These are phyloP conservation scores for Agrypnus murinus DNA, from an alignment of 2,888 invertebrate genomes.

Conservation along the genomic window DNA sequence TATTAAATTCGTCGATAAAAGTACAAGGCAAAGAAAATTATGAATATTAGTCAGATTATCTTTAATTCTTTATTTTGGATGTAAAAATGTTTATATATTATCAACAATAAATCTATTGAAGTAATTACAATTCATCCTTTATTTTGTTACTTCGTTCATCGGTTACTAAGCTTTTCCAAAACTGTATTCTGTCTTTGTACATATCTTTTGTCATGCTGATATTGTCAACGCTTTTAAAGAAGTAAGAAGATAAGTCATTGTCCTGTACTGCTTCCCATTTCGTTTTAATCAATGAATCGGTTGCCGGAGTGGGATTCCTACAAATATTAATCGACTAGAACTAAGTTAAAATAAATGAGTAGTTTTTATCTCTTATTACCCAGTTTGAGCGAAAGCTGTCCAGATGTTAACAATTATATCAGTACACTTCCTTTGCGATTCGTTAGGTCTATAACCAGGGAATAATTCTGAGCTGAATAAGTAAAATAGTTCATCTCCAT, in stretches of 20 bases:
- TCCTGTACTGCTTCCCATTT: slow-evolving; percentile 77
- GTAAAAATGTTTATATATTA: too few species aligned
- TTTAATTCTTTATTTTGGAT: too few species aligned
- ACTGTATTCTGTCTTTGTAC: slow-evolving; percentile 75
- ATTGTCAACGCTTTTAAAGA: slow-evolving; percentile 71
- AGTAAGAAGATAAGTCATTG: slow-evolving; percentile 74
- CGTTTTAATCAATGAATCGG: slow-evolving; percentile 67
- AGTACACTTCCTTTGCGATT: slow-evolving; percentile 76
- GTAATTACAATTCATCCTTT: not conserved
- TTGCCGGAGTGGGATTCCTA: slow-evolving; percentile 80
- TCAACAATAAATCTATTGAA: too few species aligned
- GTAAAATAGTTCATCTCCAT: slow-evolving; percentile 89
- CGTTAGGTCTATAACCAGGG: slow-evolving; percentile 73
- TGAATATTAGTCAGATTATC: too few species aligned
- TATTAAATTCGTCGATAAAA: too few species aligned
- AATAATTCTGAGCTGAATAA: slow-evolving; percentile 79
- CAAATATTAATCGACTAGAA: slow-evolving; percentile 53
- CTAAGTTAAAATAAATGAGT: too few species aligned
- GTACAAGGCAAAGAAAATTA: too few species aligned
- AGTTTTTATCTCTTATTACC: slow-evolving; percentile 70
- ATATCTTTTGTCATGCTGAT: slow-evolving; percentile 74
- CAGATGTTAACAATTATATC: slow-evolving; percentile 79
- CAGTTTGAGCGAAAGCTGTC: slow-evolving; percentile 84
- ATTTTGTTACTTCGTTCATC: not conserved
- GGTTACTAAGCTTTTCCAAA: slow-evolving; percentile 74